Evolutionary conservation across 2,797 vertebrate genomes (phyloP).

Genomic region (Mormyrops boulengeri): DNA sequence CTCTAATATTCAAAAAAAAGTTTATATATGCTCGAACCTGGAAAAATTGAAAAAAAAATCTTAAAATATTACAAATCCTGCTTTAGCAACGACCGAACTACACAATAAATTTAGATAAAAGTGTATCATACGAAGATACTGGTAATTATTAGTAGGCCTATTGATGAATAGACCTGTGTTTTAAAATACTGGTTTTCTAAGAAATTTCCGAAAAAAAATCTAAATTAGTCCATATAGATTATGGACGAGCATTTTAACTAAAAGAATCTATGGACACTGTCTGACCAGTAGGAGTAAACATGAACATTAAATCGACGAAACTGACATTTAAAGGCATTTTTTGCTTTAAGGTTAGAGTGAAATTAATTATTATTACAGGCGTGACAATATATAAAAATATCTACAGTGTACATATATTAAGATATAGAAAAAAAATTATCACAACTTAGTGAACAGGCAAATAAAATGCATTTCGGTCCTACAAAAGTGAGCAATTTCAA

Average conservation of each 20-base stretch:
- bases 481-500: neutral
- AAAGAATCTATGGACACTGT: neutral
- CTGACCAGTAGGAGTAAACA: neutral
- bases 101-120: neutral
- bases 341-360: neutral
- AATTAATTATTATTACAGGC: neutral
- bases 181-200: neutral
- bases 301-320: neutral
- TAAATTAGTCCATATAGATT: neutral
- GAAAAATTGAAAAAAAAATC: neutral
- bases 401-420: neutral
- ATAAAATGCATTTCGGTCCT: neutral
- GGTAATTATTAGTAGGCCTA: neutral
- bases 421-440: neutral
- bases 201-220: neutral
- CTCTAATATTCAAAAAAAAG: neutral
- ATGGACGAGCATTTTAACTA: neutral
- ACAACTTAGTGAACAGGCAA: neutral
- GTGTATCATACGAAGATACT: neutral
- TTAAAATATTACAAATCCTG: neutral
- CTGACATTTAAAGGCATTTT: neutral
- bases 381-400: neutral
- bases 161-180: neutral
- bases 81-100: neutral
- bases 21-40: neutral